Base-by-base conservation (phyloP, 2,888 invertebrate species). In the Phragmatobia fuliginosa region DNA sequence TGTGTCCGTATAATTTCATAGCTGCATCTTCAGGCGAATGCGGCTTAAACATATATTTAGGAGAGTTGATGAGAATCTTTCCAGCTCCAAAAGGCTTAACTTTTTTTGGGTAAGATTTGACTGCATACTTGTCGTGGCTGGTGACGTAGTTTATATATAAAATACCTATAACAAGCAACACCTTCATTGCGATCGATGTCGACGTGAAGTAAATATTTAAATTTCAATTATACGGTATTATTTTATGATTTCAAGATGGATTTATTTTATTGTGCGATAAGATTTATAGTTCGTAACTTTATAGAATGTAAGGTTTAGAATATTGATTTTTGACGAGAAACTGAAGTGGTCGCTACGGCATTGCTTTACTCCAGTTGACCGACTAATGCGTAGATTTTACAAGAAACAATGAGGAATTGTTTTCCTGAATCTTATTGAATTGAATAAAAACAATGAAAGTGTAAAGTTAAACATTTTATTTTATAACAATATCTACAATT, bases 51-150 rank as follows among this genome's bases (percentile, higher is more conserved):
- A 83, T 61, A 77, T 84, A 87, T 77, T 87, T 89, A 32, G 85
- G 86, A 4, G 87, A 77, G 38, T 91, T 86, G 31, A 90, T 62
- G 61, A 90, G 81, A 5, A 88, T 74, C 66, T 79, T 75, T 16
- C 82, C 76, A 18, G 84, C 80, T 18, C 82, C 86, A 11, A 82
- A 83, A 5, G 79, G 66, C 18, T 75, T 75, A 10, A 83, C 80
- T 73, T 88, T 88, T 68, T 88, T 88, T 0, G 88, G 87, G 52
- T 72, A 85, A 1, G 65, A 45, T 62, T 83, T 85, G 59, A 62
- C 58, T 45, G 60, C 62, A 71, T 65, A 64, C 3, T 61, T 66
- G 7, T 45, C 79, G 2, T 70, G 68, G 16, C 74, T 68, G 59
- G 78, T 73, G n/a, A 73, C 81, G 65, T 80, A 66, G 64, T 68